A percentile compares a stretch with the other conserved stretches of the same genome.
phyloP scores from a whole-genome alignment of 1,140 invertebrate species.

The Pemphigus obesinymphae region DNA sequence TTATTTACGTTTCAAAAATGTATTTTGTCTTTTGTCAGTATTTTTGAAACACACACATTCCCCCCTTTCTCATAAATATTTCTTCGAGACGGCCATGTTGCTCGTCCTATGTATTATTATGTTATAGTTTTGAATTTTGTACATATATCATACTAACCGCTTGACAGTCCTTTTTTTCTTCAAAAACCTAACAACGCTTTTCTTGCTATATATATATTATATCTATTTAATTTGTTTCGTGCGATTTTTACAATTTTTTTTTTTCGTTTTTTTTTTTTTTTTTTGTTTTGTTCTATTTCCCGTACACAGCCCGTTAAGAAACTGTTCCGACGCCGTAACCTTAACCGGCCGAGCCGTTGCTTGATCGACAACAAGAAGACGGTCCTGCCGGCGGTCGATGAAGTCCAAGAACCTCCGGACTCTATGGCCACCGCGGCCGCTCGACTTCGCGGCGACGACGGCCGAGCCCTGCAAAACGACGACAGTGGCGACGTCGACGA shows the following conservation, averaged over 20 bases:
- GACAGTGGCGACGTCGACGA: neutral
- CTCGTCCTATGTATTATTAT: too few relatives aligned
- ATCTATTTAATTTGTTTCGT: neutral
- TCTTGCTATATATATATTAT: neutral
- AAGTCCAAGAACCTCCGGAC: constrained; percentile 24
- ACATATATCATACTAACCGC: too few relatives aligned
- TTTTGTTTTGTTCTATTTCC: neutral
- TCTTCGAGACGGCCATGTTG: too few relatives aligned
- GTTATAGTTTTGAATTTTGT: too few relatives aligned
- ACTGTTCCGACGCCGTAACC: constrained; percentile 24
- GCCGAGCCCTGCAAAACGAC: neutral
- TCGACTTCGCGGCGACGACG: neutral
- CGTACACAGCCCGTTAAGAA: neutral
- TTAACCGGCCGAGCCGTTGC: neutral
- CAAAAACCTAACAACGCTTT: neutral
- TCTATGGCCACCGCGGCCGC: neutral
- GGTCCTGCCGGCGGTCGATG: constrained; percentile 21
- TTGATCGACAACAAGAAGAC: constrained; percentile 4
- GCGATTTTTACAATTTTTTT: neutral
- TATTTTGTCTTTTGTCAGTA: too few relatives aligned
- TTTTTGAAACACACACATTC: too few relatives aligned
- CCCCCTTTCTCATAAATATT: too few relatives aligned
- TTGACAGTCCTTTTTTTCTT: too few relatives aligned
- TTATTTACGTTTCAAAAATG: too few relatives aligned
- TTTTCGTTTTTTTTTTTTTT: too few relatives aligned